phyloP scores from a whole-genome alignment of 2,888 invertebrate genomes.

The Prosapia bicincta region DNA sequence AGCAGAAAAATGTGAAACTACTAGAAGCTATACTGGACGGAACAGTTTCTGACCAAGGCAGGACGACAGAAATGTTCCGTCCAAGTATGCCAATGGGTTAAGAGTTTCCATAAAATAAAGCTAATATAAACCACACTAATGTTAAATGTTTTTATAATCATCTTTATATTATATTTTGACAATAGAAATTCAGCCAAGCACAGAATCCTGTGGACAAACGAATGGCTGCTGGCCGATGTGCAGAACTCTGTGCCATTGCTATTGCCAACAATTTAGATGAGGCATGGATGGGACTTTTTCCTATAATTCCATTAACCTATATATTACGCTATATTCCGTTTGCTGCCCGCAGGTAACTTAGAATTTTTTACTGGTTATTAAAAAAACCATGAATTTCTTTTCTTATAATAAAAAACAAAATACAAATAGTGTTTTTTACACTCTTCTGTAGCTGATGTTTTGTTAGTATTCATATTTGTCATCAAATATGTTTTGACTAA shows the following conservation, averaged over 20 bases:
- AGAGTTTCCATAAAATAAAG: too few relatives aligned
- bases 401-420: neutral
- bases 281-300: constrained; percentile 67
- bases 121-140: too few relatives aligned
- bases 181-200: constrained; percentile 43
- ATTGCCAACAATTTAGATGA: constrained; percentile 54
- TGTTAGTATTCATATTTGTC: neutral
- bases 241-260: constrained; percentile 49
- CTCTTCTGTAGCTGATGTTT: too few relatives aligned
- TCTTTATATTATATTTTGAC: too few relatives aligned
- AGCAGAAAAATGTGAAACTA: too few relatives aligned
- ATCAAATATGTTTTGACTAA: too few relatives aligned
- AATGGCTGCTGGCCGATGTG: constrained; percentile 52
- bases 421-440: neutral
- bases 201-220: constrained; percentile 43
- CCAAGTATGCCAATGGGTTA: too few relatives aligned
- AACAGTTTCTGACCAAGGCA: too few relatives aligned
- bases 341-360: constrained; percentile 48
- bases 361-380: neutral
- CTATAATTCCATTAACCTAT: constrained; percentile 58
- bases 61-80: too few relatives aligned
- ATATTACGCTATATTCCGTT: constrained; percentile 57
- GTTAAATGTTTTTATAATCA: too few relatives aligned
- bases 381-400: neutral
- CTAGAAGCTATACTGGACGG: too few relatives aligned